Base-by-base conservation (phyloP, 1,140 invertebrate genomes). In the Drosophila punjabiensis region DNA sequence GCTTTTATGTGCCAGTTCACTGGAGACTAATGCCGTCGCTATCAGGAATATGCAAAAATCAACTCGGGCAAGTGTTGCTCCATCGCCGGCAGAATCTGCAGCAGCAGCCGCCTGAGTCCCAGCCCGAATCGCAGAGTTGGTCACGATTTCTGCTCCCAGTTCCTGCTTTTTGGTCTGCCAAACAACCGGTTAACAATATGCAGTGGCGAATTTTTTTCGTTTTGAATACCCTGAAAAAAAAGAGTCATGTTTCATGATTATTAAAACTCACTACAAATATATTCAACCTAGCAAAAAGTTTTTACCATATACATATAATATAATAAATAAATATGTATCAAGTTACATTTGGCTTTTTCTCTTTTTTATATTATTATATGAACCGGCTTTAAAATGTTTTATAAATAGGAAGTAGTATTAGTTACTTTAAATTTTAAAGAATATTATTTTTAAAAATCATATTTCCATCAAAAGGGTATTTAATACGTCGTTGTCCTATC, bases 41-140 rank as follows among this genome's bases (percentile, higher is more conserved):
- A 88, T 88, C 85, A 76, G 52, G 64, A 89, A 89, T 84, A 84
- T 88, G 82, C 81, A 88, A 89, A 88, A 88, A 88, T 85, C 81
- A 89, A 88, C 85, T 89, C 63, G 59, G 63, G 67, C 77, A 69
- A 85, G 78, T 83, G 81, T 79, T 59, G 71, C 76, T 33, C 39
- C 50, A 71, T 20, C 35, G 48, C 37, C 68, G 20, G 30, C 13
- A 16, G 35, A 70, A 32, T 33, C 53, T 30, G 35, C 65, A 37
- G 24, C 39, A 16, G 41, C 45, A 67, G 20, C 20, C 14, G 10
- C 32, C 24, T 24, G 24, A 53, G 20, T 16, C 10, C 60, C 39
- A 28, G 33, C 7, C 20, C 47, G 48, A 52, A 33, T 32, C 24
- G 33, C 13, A 24, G 52, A 41, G 28, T 43, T 28, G 3, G 16